These are phyloP conservation scores for Cephus cinctus DNA, from an alignment of 1,140 invertebrate species.

Conservation along the genomic window DNA sequence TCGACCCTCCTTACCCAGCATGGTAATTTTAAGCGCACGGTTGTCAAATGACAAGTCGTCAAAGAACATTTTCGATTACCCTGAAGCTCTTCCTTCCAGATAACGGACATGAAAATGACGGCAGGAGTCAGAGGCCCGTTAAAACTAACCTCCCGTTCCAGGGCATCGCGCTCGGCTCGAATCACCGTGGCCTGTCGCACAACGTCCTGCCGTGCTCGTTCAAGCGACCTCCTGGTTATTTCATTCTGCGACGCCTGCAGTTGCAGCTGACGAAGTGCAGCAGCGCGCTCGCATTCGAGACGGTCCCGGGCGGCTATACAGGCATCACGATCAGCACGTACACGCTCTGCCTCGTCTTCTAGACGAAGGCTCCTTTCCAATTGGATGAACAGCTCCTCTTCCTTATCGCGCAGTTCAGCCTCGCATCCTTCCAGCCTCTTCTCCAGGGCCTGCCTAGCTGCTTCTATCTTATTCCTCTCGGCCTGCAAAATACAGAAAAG, in stretches of 20 bases:
- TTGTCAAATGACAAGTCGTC: too few species aligned
- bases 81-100: too few species aligned
- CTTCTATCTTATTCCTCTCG: constrained; percentile 60
- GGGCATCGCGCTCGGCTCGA: constrained; percentile 59
- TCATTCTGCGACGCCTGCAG: constrained; percentile 61
- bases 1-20: too few species aligned
- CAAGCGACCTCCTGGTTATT: constrained; percentile 57
- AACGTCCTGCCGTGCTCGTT: constrained; percentile 61
- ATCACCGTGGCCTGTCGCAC: constrained; percentile 62
- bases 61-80: too few species aligned
- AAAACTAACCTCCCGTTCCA: constrained; percentile 59
- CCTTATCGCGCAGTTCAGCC: constrained; percentile 59
- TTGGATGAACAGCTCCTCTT: constrained; percentile 65
- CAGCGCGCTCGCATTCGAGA: constrained; percentile 36
- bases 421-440: constrained; percentile 59
- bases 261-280: constrained; percentile 52
- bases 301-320: constrained; percentile 35
- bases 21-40: too few species aligned
- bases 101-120: too few species aligned
- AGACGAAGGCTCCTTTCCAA: constrained; percentile 61
- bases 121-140: too few species aligned
- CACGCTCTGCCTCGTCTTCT: constrained; percentile 62
- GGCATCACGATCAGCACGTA: constrained; percentile 36
- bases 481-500: constrained; percentile 47
- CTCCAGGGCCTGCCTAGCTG: constrained; percentile 53